Percentiles rank a stretch among this genome's conserved stretches.
Conservation (phyloP, 64 coral and sea anemone species). For the Porites australiensis region DNA sequence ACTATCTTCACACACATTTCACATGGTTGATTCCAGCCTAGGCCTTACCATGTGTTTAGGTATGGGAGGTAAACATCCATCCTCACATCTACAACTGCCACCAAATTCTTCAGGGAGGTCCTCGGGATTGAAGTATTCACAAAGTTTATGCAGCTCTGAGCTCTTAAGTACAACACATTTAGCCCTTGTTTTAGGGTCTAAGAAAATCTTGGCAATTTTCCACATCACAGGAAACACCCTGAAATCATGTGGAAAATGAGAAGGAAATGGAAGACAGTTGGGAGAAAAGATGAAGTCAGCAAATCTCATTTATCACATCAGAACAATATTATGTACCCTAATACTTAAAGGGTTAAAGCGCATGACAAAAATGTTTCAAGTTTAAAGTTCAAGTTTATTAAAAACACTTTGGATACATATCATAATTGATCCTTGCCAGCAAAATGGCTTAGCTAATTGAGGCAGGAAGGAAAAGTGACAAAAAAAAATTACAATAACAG, state of each 20-base stretch:
- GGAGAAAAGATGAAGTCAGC: neutral
- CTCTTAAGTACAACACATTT: constrained; percentile 91
- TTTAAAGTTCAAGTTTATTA: too few relatives aligned
- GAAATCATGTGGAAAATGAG: neutral
- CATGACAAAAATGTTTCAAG: too few relatives aligned
- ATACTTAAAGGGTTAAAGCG: too few relatives aligned
- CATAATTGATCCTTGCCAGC: too few relatives aligned
- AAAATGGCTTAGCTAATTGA: too few relatives aligned
- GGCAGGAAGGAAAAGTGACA: too few relatives aligned
- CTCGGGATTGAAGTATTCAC: constrained; percentile 91
- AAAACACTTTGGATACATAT: too few relatives aligned
- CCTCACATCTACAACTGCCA: constrained; percentile 78
- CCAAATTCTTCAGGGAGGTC: constrained; percentile 92
- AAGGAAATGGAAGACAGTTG: neutral
- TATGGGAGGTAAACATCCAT: constrained; percentile 84
- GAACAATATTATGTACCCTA: too few relatives aligned
- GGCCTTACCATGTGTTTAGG: constrained; percentile 94
- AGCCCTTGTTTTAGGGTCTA: constrained; percentile 90
- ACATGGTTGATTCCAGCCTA: too few relatives aligned
- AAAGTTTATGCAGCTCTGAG: constrained; percentile 69
- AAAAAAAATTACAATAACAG: too few relatives aligned
- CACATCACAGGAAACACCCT: constrained; percentile 97
- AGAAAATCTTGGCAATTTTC: constrained; percentile 87
- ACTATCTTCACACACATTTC: too few relatives aligned
- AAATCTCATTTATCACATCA: too few relatives aligned